Evolutionary conservation across 2,113 vertebrate species (phyloP).

Genomic region (Gallinago undulata): DNA sequence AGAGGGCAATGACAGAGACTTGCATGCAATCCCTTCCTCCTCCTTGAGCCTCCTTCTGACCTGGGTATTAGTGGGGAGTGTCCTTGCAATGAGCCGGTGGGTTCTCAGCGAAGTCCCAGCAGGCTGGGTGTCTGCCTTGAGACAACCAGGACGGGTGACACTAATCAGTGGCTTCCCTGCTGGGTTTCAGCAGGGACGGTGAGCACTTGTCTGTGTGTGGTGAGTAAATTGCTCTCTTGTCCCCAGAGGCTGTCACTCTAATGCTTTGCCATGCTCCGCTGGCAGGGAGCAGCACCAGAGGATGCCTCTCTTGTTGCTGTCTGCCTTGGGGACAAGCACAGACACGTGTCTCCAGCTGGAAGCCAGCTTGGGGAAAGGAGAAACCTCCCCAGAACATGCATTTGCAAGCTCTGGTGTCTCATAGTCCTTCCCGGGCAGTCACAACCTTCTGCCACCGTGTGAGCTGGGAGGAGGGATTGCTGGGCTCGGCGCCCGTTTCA

Average conservation of each 20-base stretch:
- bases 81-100: neutral
- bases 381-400: neutral
- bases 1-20: neutral
- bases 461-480: neutral
- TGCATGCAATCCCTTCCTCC: neutral
- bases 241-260: neutral
- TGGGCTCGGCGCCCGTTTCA: neutral
- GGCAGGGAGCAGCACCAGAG: neutral
- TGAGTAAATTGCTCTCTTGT: neutral
- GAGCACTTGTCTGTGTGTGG: neutral
- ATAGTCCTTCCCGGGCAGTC: neutral
- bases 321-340: neutral
- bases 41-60: neutral
- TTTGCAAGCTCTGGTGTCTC: neutral
- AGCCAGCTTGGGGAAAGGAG: neutral
- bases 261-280: neutral
- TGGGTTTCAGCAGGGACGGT: neutral
- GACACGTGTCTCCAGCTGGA: neutral
- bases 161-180: neutral
- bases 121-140: neutral
- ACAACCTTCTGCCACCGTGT: neutral
- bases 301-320: neutral
- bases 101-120: neutral
- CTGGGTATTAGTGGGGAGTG: rapidly evolving
- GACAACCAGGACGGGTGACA: neutral